phyloP scores from a whole-genome alignment of 1,140 invertebrate species.

The Drosophila fuyamai region DNA sequence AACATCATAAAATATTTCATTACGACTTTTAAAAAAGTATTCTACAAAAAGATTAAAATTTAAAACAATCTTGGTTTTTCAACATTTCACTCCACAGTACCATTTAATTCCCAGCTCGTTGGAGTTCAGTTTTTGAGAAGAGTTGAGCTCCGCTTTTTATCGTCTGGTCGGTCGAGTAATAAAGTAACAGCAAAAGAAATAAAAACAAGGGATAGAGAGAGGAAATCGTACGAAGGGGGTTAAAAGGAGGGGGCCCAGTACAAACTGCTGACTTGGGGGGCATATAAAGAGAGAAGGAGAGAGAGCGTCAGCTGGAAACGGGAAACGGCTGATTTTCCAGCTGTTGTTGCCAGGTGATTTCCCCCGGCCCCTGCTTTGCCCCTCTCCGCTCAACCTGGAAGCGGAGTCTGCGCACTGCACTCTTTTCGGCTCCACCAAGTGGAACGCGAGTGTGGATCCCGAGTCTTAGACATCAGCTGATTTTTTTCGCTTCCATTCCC shows the following conservation, averaged over 20 bases:
- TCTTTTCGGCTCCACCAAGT: conserved; percentile 24
- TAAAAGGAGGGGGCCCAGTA: not conserved
- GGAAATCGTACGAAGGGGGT: not conserved
- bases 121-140: conserved; percentile 24
- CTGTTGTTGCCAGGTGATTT: conserved; percentile 84
- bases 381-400: conserved; percentile 43
- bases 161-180: conserved; percentile 63
- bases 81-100: conserved; percentile 34
- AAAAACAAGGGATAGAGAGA: conserved; percentile 32
- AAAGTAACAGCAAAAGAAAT: conserved; percentile 77
- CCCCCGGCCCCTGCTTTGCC: conserved; percentile 13
- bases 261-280: conserved; percentile 27
- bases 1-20: too few relatives aligned
- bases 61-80: not conserved
- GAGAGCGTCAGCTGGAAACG: conserved; percentile 35
- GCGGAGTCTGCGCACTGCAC: conserved; percentile 63
- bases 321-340: conserved; percentile 83
- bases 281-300: conserved; percentile 6
- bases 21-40: not conserved
- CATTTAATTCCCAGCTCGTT: conserved; percentile 32
- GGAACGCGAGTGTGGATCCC: conserved; percentile 46
- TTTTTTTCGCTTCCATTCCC: conserved; percentile 58
- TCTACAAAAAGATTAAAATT: not conserved
- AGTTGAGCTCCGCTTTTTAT: conserved; percentile 60
- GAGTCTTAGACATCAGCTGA: conserved; percentile 68